Base-by-base conservation (phyloP, 2,888 invertebrate genomes). In the Bellardia bayeri region DNA sequence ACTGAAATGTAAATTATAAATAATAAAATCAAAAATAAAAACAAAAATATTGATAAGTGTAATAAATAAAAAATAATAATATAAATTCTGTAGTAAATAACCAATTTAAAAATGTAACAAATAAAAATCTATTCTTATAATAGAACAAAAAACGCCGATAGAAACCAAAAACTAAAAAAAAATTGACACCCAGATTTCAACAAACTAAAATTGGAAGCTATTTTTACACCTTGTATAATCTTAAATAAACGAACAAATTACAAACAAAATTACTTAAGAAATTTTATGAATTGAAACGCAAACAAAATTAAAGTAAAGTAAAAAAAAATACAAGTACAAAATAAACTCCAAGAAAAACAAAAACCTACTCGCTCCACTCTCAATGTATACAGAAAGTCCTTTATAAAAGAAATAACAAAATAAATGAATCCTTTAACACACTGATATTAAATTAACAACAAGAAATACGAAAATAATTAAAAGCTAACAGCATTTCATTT, bases 221-320 rank as follows among this genome's bases (percentile, higher is more conserved):
- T 89, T 89, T 89, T 89, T 89, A 89, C 89, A 89, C 89, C 85
- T 88, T 88, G 86, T 89, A 89, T 88, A 89, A 88, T 85, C 87
- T 74, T 84, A 68, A 66, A 76, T 66, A 80, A 61, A 80, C 6
- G 11, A 76, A 76, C 6, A 64, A 76, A 64, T 23, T 54, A 9
- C 51, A 79, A 87, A 87, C 85, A 80, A 84, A 79, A 82, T 42
- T 54, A 89, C 90, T 90, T 90, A 72, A 56, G 16, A 68, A 54
- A 54, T 75, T 75, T 64, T 81, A 78, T 30, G 69, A 66, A 82
- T 69, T 72, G 33, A 82, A 75, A 75, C 7, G 42, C 58, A 33
- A 72, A 61, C 23, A 37, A 56, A 61, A 37, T 23, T 33, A 33
- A 78, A 66, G 8, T 51, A 74, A 66, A 23, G 23, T 23, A 23